These are phyloP conservation scores for Semicossyphus pulcher DNA, from an alignment of 2,113 vertebrate genomes.

Conservation along the genomic window DNA sequence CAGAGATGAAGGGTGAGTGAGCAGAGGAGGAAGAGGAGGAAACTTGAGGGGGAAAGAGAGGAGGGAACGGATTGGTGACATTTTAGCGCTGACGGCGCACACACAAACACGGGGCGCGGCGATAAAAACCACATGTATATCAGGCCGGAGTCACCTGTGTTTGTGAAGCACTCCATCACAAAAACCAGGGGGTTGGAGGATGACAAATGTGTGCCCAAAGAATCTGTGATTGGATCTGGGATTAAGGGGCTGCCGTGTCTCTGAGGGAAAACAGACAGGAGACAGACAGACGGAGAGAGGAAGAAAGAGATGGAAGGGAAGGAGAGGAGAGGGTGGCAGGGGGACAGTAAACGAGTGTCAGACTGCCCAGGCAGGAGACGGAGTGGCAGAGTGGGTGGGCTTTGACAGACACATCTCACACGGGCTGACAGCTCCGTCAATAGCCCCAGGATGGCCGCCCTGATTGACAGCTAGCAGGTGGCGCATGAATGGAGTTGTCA, in stretches of 20 bases:
- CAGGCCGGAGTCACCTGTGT: constrained; percentile 63
- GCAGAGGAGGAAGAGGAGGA: constrained; percentile 36
- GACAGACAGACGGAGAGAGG: constrained; percentile 54
- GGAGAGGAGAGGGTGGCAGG: constrained; percentile 41
- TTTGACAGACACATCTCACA: constrained; percentile 87
- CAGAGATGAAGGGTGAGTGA: constrained; percentile 91
- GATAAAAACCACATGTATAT: constrained; percentile 57
- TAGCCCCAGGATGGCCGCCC: constrained; percentile 87
- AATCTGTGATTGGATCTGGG: constrained; percentile 79
- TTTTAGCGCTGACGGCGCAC: constrained; percentile 30
- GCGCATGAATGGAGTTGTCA: constrained; percentile 89
- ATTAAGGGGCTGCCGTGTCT: constrained; percentile 75
- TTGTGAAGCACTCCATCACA: constrained; percentile 66
- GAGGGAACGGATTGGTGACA: constrained; percentile 53
- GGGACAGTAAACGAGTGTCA: constrained; percentile 84
- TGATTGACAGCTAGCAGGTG: constrained; percentile 93
- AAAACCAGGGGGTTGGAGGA: constrained; percentile 67
- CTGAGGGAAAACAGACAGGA: constrained; percentile 64
- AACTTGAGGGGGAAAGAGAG: constrained; percentile 19
- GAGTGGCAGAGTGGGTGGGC: constrained; percentile 79
- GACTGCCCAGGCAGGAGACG: constrained; percentile 64
- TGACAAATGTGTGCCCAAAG: constrained; percentile 76
- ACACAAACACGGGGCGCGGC: constrained; percentile 37
- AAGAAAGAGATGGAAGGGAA: constrained; percentile 51
- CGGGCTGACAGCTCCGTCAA: constrained; percentile 85